Evolutionary conservation across 2,888 invertebrate species (phyloP).

Genomic region (Dryococelus australis): DNA sequence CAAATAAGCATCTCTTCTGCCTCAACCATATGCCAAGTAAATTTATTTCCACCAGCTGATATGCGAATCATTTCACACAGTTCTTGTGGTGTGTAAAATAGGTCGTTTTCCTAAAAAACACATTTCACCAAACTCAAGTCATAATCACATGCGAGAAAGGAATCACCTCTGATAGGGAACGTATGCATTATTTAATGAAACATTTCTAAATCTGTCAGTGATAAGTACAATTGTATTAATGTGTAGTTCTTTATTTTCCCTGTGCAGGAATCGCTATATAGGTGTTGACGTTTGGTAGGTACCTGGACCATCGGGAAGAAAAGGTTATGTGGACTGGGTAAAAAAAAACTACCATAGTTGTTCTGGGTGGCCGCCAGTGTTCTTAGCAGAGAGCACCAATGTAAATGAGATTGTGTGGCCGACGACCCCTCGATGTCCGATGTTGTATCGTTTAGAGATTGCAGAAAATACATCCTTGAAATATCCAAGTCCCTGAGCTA

Average conservation of each 20-base stretch:
- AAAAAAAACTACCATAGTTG: no score
- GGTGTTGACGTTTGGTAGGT: no score
- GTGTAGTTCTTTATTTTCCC: background rate
- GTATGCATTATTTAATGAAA: constrained; percentile 6
- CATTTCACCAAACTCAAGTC: background rate
- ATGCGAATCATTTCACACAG: background rate
- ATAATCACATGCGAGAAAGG: background rate
- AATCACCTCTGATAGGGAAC: background rate
- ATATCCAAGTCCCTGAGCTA: no score
- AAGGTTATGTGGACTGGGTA: no score
- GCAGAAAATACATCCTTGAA: no score
- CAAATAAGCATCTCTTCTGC: background rate
- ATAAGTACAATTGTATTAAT: background rate
- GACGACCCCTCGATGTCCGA: no score
- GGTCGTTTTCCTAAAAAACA: background rate
- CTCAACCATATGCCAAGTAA: background rate
- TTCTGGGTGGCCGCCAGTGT: no score
- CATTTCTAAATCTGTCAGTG: background rate
- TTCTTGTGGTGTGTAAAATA: background rate
- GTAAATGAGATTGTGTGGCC: no score
- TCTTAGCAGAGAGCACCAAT: no score
- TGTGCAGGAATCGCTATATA: background rate
- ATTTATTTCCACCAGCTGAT: background rate
- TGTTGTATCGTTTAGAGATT: no score
- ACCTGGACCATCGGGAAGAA: no score